phyloP scores from a whole-genome alignment of 2,888 invertebrate species.

The Alloscopus bannaensis region DNA sequence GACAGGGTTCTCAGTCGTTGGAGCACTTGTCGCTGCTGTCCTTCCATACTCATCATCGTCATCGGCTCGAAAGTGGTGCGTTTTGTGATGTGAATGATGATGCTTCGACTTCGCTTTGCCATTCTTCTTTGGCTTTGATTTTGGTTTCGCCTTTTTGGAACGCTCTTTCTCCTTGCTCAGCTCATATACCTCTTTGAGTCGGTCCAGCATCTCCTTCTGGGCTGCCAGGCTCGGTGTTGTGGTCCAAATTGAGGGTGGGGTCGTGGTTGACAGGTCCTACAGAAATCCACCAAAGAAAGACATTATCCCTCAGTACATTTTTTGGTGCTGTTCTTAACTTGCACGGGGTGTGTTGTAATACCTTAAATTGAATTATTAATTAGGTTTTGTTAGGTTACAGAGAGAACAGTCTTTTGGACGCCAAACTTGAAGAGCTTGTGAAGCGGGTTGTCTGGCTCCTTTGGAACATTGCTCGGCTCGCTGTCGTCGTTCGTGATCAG shows the following conservation, averaged over 20 bases:
- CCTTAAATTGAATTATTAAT: neutral
- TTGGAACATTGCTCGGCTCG: slow-evolving; percentile 50
- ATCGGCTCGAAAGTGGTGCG: too few species aligned
- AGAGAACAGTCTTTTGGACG: slow-evolving; percentile 62
- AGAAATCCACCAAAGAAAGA: slow-evolving; percentile 12
- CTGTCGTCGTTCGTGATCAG: slow-evolving; percentile 32
- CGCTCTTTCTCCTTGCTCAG: slow-evolving; percentile 21
- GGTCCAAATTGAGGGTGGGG: slow-evolving; percentile 18
- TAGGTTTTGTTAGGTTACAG: slow-evolving; percentile 48
- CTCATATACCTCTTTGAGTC: slow-evolving; percentile 25
- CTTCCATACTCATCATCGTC: too few species aligned
- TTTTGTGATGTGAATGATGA: neutral
- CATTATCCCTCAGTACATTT: slow-evolving; percentile 14
- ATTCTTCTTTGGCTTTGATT: neutral
- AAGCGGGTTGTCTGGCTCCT: slow-evolving; percentile 55
- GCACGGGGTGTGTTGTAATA: neutral
- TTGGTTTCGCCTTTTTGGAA: slow-evolving; percentile 15
- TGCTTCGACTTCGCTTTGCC: neutral
- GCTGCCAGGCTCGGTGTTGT: neutral
- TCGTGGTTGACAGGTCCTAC: slow-evolving; percentile 36
- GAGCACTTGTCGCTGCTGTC: slow-evolving; percentile 3
- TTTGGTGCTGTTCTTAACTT: neutral
- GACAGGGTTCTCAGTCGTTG: slow-evolving; percentile 58
- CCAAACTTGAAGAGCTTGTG: slow-evolving; percentile 68
- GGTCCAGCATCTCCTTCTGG: slow-evolving; percentile 33